Conservation (phyloP, 1,140 invertebrate species). For the Colletes gigas region DNA sequence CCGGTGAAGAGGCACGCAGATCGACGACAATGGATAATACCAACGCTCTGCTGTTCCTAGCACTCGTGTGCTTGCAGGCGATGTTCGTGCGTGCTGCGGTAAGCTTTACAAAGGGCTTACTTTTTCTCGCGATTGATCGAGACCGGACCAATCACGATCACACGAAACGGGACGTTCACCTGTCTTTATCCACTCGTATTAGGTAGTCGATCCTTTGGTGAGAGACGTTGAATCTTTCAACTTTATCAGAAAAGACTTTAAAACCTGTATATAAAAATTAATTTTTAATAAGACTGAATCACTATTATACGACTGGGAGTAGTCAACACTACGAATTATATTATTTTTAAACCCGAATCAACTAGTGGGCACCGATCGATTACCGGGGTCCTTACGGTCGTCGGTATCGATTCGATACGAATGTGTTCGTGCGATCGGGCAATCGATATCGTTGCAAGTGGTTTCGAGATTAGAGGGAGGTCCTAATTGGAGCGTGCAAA, state of each 20-base stretch:
- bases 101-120: constrained; percentile 35
- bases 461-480: constrained; percentile 19
- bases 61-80: constrained; percentile 41
- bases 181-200: no score
- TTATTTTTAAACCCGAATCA: no score
- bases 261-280: no score
- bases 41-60: constrained; percentile 28
- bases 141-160: neutral
- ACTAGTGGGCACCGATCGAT: no score
- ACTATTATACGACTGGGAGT: no score
- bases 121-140: no score
- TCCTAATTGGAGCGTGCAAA: constrained; percentile 11
- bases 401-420: neutral
- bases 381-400: no score
- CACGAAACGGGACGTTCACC: neutral
- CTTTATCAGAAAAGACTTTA: no score
- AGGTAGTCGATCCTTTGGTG: no score
- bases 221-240: no score
- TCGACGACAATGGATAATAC: constrained; percentile 28
- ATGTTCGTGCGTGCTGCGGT: constrained; percentile 62
- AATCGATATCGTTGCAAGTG: constrained; percentile 13
- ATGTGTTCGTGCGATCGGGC: neutral
- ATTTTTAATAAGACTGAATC: no score
- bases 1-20: neutral
- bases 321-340: no score